A percentile compares a stretch with the other conserved stretches of the same genome.
phyloP scores from a whole-genome alignment of 1,140 invertebrate genomes.

The Pinna nobilis region DNA sequence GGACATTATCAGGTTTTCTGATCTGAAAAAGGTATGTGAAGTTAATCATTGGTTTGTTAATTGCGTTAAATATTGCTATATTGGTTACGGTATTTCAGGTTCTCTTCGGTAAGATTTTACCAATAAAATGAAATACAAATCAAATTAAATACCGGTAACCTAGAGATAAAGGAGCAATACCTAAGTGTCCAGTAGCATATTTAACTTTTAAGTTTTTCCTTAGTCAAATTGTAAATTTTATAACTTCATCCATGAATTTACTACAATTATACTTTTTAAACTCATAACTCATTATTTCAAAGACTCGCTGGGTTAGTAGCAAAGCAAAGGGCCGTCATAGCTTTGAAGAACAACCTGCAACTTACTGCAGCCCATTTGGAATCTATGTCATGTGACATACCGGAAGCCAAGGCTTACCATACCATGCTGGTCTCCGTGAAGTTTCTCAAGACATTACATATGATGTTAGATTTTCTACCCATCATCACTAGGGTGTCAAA shows the following conservation, averaged over 20 bases:
- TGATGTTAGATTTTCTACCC: not conserved
- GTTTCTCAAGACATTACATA: not conserved
- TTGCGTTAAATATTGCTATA: too few species aligned
- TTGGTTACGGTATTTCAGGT: too few species aligned
- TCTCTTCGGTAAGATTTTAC: too few species aligned
- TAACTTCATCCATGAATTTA: too few species aligned
- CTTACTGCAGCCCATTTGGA: not conserved
- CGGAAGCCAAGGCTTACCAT: not conserved
- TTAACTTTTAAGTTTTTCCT: too few species aligned
- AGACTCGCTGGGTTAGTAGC: conserved; percentile 28
- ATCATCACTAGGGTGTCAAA: conserved; percentile 1
- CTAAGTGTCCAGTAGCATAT: too few species aligned
- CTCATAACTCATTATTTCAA: not conserved
- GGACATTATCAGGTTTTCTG: conserved; percentile 11
- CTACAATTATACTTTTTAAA: not conserved
- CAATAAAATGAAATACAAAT: too few species aligned
- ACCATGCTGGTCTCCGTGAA: not conserved
- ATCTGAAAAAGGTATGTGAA: conserved; percentile 24
- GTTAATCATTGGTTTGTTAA: too few species aligned
- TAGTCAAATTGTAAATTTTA: too few species aligned
- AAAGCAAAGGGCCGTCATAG: conserved; percentile 5
- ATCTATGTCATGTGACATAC: conserved; percentile 1
- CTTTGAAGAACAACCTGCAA: conserved; percentile 22
- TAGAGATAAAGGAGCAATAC: too few species aligned
- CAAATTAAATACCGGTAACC: too few species aligned